A percentile compares a stretch with the other conserved stretches of the same genome.
phyloP scores from a whole-genome alignment of 2,797 vertebrate species.

The Nyctalus aviator region DNA sequence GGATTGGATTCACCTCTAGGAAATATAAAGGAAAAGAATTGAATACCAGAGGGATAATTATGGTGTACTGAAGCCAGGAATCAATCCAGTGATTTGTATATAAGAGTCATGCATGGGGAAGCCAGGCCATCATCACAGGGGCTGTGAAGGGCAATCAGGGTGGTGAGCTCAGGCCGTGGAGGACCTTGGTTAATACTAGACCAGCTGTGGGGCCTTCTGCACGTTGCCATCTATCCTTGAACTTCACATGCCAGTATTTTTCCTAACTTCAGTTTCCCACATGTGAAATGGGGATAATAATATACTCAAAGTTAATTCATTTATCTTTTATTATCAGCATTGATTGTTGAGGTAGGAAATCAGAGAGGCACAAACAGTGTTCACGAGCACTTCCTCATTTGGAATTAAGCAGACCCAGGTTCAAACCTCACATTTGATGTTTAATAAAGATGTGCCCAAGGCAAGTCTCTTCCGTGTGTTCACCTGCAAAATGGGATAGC shows the following conservation, averaged over 20 bases:
- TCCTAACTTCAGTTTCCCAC: background rate
- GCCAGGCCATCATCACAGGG: background rate
- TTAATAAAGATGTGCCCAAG: background rate
- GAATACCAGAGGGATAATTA: background rate
- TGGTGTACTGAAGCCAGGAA: background rate
- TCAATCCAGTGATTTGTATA: background rate
- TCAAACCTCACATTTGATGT: background rate
- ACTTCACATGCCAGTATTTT: background rate
- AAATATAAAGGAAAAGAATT: background rate
- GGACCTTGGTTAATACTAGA: background rate
- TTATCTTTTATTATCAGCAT: background rate
- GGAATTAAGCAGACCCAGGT: background rate
- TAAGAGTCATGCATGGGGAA: background rate
- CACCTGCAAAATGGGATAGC: background rate
- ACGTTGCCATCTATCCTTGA: background rate
- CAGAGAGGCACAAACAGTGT: slow-evolving; percentile 12
- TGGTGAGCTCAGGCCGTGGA: background rate
- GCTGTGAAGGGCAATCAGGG: background rate
- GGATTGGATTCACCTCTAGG: background rate
- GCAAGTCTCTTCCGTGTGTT: background rate
- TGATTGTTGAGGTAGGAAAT: slow-evolving; percentile 10
- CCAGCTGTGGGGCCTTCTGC: background rate
- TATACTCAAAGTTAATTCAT: background rate
- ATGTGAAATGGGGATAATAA: background rate
- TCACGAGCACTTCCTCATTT: background rate